Evolutionary conservation across 2,797 vertebrate genomes (phyloP).

Genomic region (Ctenopoma multispine): DNA sequence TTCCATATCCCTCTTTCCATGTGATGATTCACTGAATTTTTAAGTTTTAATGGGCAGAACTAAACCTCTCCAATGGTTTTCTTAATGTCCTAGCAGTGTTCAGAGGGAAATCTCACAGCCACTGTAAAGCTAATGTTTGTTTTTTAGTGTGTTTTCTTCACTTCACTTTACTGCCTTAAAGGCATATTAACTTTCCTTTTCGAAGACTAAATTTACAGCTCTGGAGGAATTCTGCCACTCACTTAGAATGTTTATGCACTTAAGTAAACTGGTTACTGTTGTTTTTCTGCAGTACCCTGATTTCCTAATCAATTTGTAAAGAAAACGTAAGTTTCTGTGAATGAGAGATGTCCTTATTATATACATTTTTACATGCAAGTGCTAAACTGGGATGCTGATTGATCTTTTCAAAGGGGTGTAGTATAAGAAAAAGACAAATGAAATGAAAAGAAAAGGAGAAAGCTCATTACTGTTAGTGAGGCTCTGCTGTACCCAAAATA

Average conservation of each 20-base stretch:
- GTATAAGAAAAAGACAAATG: slow-evolving; percentile 5
- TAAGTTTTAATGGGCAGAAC: slow-evolving; percentile 55
- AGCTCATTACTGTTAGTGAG: not conserved
- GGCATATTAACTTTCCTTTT: slow-evolving; percentile 35
- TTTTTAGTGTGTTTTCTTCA: slow-evolving; percentile 34
- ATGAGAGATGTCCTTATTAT: slow-evolving; percentile 12
- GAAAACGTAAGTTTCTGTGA: not conserved
- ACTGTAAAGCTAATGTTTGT: slow-evolving; percentile 28
- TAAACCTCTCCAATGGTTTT: slow-evolving; percentile 60
- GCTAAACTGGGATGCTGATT: slow-evolving; percentile 6
- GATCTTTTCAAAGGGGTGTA: not conserved
- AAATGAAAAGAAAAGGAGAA: not conserved
- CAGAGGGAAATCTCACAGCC: slow-evolving; percentile 38
- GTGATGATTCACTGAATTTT: slow-evolving; percentile 53
- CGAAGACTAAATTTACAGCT: slow-evolving; percentile 24
- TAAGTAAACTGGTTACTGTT: slow-evolving; percentile 13
- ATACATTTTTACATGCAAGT: slow-evolving; percentile 17
- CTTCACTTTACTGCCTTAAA: slow-evolving; percentile 11
- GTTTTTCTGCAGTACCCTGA: slow-evolving; percentile 3
- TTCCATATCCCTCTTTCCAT: slow-evolving; percentile 45
- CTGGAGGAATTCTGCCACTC: slow-evolving; percentile 22
- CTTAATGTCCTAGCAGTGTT: slow-evolving; percentile 56
- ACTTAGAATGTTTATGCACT: slow-evolving; percentile 14
- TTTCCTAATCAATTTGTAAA: slow-evolving; percentile 10
- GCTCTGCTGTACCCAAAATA: not conserved